Evolutionary conservation across 1,140 invertebrate species (phyloP).

Genomic region (Stenopsyche tienmushanensis): DNA sequence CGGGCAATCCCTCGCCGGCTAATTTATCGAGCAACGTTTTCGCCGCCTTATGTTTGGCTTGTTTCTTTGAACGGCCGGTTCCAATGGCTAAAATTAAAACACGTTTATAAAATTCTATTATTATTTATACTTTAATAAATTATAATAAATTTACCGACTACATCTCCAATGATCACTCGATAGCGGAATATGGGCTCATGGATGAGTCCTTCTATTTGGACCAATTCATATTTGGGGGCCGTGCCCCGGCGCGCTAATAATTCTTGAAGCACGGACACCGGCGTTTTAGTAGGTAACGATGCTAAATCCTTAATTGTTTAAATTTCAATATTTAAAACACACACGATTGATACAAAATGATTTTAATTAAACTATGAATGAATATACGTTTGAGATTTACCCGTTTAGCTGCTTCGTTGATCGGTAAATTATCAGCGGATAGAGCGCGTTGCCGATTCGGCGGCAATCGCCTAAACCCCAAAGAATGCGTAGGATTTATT

Average conservation of each 20-base stretch:
- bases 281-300: slow-evolving; percentile 78
- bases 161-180: slow-evolving; percentile 83
- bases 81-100: slow-evolving; percentile 68
- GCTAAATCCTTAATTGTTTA: slow-evolving; percentile 61
- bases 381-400: background rate
- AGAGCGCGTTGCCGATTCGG: background rate
- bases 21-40: slow-evolving; percentile 79
- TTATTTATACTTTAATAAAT: slow-evolving; percentile 3
- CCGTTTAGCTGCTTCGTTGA: slow-evolving; percentile 19
- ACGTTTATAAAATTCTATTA: slow-evolving; percentile 11
- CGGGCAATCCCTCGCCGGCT: slow-evolving; percentile 54
- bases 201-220: slow-evolving; percentile 94
- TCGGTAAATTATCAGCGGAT: slow-evolving; percentile 5
- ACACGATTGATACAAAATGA: background rate
- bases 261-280: slow-evolving; percentile 92
- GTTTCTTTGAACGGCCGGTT: slow-evolving; percentile 94
- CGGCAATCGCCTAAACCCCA: slow-evolving; percentile 15
- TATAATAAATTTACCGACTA: slow-evolving; percentile 64
- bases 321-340: background rate
- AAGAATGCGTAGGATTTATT: background rate
- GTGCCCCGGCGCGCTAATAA: slow-evolving; percentile 85
- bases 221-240: slow-evolving; percentile 93
- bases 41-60: slow-evolving; percentile 93
- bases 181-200: slow-evolving; percentile 97
- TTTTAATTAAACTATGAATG: background rate